Base-by-base conservation (phyloP, 2,888 invertebrate genomes). In the Harpagoxenus sublaevis region DNA sequence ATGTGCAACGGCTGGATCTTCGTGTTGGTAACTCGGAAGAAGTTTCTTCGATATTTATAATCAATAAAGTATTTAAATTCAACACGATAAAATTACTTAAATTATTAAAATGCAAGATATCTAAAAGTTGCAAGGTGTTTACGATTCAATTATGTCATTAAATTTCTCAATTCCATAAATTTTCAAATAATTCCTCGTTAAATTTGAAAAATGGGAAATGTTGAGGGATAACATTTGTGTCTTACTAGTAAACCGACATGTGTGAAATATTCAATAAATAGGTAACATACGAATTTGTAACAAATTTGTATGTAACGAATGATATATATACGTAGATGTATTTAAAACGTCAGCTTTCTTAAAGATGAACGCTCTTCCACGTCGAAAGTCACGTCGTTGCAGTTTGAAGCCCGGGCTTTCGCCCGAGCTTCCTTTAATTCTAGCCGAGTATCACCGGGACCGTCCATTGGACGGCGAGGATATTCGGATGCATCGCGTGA, bases 401-500 rank as follows among this genome's bases (percentile, higher is more conserved):
- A 71, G 35, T 73, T 71, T 28, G 6, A 28, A 73, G 9, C 5
- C 66, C 42, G 42, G 55, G 28, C 57, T 35, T n/a, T 35, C 39
- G 39, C 18, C 48, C 39, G 28, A 23, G 23, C 23, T 45, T 48
- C 39, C 60, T 35, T 28, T 39, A 73, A 60, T 68, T 78, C 55
- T 70, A 70, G 28, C 42, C 53, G 55, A 53, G 63, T 63, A 75
- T 79, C 62, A 62, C 31, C 45, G n/a, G 51, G 42, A 0, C 23
- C 45, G 55, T 57, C 74, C 45, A 63, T 73, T 63, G 65, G 86
- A 85, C 71, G 85, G 81, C 83, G 65, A 92, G 87, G 89, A 92
- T 91, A 93, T 92, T 92, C 88, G 90, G 88, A 93, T 93, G 93
- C 93, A 93, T 92, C 92, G 92, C 87, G 89, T 92, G 91, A 89